Base-by-base conservation (phyloP, 2,888 invertebrate species). In the Dolichomitus sp. region DNA sequence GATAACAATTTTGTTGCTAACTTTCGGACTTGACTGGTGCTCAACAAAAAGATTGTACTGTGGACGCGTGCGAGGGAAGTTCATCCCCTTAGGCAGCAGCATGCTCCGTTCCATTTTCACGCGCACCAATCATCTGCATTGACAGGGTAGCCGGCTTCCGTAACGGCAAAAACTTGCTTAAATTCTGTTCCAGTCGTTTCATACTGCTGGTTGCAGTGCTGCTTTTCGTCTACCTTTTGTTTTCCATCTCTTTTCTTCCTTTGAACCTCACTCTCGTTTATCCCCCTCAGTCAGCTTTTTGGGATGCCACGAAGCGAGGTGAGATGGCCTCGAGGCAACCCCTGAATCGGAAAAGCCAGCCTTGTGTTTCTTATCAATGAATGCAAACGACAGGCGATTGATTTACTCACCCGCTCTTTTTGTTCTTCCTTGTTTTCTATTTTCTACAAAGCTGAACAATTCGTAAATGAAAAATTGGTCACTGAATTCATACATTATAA, bases 331-430 rank as follows among this genome's bases (percentile, higher is more conserved):
- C 33, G 9, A 23, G 52, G 66, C 68, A 23, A 17, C 50, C 73
- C 42, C 63, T 42, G 19, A 33, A 48, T 48, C 23, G 45, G 54
- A 37, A 69, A 75, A 61, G 45, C 57, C 42, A 42, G 27, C 65
- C 33, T 78, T 50, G 61, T 80, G 42, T 70, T 27, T 68, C 59
- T 72, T 30, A 70, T 88, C 88, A 87, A 81, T 88, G 88, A 85
- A 92, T 92, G 91, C 90, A 92, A 90, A 91, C 87, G 91, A 92
- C 92, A 91, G 89, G 88, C 88, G 89, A 89, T 89, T 91, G 91
- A 92, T 92, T 92, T 91, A 92, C 89, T 90, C 88, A 86, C 85
- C 86, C 86, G 87, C 85, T 87, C 88, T 90, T 90, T 90, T 90
- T 23, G 1, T 88, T 88, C 87, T 40, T 37, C 86, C 85, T 85